Evolutionary conservation across 2,888 invertebrate genomes (phyloP).

Genomic region (Morinoia aosen): DNA sequence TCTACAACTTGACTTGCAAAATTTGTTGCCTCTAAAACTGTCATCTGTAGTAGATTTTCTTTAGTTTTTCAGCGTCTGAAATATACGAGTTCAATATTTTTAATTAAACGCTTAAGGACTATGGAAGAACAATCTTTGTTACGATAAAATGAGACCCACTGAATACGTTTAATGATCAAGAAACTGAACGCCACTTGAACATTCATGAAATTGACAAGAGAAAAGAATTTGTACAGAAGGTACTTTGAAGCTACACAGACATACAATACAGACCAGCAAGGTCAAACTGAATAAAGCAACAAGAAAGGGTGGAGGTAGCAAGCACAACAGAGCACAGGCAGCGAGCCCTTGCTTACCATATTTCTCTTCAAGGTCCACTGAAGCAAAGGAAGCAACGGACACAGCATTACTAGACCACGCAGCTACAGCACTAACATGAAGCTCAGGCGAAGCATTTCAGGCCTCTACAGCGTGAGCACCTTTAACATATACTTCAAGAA

Average conservation of each 20-base stretch:
- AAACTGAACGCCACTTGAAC: background rate
- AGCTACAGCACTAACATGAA: background rate
- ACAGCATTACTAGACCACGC: background rate
- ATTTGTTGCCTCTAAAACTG: background rate
- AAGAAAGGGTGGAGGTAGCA: background rate
- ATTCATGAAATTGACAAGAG: background rate
- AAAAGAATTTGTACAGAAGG: background rate
- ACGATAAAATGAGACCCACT: too few relatives aligned
- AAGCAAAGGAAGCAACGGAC: slow-evolving; percentile 53
- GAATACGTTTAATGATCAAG: background rate
- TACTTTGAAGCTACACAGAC: background rate
- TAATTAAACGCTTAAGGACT: too few relatives aligned
- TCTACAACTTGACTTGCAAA: background rate
- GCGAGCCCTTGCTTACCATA: slow-evolving; percentile 61
- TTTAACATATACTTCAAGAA: too few relatives aligned
- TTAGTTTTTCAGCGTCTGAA: background rate
- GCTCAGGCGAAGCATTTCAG: background rate
- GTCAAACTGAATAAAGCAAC: background rate
- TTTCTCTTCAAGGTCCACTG: slow-evolving; percentile 67
- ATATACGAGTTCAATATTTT: background rate
- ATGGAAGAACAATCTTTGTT: too few relatives aligned
- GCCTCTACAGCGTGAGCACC: background rate
- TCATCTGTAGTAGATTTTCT: background rate
- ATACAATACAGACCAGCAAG: background rate
- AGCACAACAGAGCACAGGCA: background rate